phyloP scores from a whole-genome alignment of 2,888 invertebrate species.

The Acanthococcus lagerstroemiae region DNA sequence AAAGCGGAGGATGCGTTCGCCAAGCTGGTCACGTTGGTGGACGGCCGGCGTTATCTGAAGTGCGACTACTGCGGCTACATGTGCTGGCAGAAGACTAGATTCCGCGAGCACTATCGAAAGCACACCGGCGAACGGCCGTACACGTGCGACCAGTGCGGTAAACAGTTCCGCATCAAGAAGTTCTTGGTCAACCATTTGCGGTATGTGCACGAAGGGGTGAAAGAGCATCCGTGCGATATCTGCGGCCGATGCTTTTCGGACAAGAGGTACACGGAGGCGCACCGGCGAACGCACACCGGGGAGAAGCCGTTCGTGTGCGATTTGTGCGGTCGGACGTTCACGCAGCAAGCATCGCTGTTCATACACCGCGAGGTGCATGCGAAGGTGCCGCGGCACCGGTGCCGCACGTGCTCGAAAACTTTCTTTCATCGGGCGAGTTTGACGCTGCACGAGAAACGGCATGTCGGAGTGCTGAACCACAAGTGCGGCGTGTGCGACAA shows the following conservation, averaged over 20 bases:
- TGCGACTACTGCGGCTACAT: slow-evolving; percentile 15
- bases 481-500: slow-evolving; percentile 30
- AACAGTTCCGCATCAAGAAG: slow-evolving; percentile 39
- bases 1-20: slow-evolving; percentile 27
- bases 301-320: slow-evolving; percentile 44
- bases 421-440: slow-evolving; percentile 42
- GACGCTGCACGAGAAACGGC: slow-evolving; percentile 29
- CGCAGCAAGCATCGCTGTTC: slow-evolving; percentile 45
- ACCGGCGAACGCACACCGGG: slow-evolving; percentile 41
- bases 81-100: slow-evolving; percentile 13
- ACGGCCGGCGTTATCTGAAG: slow-evolving; percentile 30
- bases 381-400: slow-evolving; percentile 44
- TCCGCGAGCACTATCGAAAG: slow-evolving; percentile 28
- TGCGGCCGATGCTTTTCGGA: slow-evolving; percentile 43
- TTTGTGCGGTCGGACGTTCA: slow-evolving; percentile 41
- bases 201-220: slow-evolving; percentile 43
- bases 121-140: slow-evolving; percentile 41
- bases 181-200: slow-evolving; percentile 42
- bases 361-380: slow-evolving; percentile 48
- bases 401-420: slow-evolving; percentile 45
- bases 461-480: slow-evolving; percentile 32
- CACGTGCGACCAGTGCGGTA: slow-evolving; percentile 42
- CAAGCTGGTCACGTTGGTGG: slow-evolving; percentile 37
- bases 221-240: slow-evolving; percentile 31
- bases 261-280: slow-evolving; percentile 46